phyloP scores from a whole-genome alignment of 2,797 vertebrate species.

The Diglossa cyanea region DNA sequence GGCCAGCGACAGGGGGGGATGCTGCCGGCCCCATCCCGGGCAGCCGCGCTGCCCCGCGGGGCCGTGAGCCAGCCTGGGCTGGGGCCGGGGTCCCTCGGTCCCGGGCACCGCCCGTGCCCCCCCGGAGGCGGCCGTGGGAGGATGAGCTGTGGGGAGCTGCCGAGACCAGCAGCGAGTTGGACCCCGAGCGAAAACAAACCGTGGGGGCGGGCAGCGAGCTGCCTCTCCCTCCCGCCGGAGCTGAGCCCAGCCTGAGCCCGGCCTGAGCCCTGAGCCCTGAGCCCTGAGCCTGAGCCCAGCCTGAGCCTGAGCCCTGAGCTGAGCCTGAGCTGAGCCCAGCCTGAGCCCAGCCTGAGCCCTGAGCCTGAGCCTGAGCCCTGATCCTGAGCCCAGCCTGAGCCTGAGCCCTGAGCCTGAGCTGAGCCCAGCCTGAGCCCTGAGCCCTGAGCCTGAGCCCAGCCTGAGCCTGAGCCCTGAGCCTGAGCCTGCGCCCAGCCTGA shows the following conservation, averaged over 20 bases:
- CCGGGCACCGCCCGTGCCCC: not conserved
- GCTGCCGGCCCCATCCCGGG: not conserved
- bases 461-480: not conserved
- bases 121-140: not conserved
- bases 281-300: not conserved
- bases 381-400: too few species aligned
- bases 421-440: too few species aligned
- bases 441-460: too few species aligned
- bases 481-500: not conserved
- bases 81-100: not conserved
- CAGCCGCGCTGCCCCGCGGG: not conserved
- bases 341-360: not conserved
- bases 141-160: not conserved
- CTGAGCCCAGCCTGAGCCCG: too few species aligned
- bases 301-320: too few species aligned
- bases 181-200: not conserved
- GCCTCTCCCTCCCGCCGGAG: not conserved
- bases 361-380: too few species aligned
- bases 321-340: too few species aligned
- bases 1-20: conserved; percentile 21
- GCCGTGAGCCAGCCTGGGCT: not conserved
- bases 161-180: not conserved
- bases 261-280: not conserved
- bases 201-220: not conserved
- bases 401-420: too few species aligned